phyloP scores from a whole-genome alignment of 2,113 vertebrate genomes.

The Odontophorus gujanensis region DNA sequence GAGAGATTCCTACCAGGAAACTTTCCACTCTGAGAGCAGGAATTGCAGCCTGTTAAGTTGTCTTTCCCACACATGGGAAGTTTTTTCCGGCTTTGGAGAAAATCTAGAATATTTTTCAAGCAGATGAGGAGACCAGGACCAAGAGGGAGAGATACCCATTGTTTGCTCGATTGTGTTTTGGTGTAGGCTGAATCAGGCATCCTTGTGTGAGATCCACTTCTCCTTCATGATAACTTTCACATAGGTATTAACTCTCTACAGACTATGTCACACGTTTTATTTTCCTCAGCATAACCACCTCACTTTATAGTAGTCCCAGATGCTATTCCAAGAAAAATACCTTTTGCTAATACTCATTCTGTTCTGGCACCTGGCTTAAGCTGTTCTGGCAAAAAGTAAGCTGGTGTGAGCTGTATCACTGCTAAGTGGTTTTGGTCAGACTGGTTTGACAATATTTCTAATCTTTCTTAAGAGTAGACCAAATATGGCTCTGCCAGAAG shows the following conservation, averaged over 20 bases:
- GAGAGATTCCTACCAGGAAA: neutral
- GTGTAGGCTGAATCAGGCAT: neutral
- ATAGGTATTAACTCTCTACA: neutral
- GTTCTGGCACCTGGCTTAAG: slow-evolving; percentile 22
- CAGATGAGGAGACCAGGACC: neutral
- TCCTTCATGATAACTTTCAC: neutral
- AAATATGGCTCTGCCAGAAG: slow-evolving; percentile 43
- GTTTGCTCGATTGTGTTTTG: neutral
- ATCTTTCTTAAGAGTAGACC: slow-evolving; percentile 54
- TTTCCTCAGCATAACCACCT: slow-evolving; percentile 20
- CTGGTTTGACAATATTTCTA: slow-evolving; percentile 49
- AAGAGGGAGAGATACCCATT: neutral
- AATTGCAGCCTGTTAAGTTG: neutral
- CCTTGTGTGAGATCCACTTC: neutral
- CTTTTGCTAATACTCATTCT: slow-evolving; percentile 42
- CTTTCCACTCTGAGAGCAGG: neutral
- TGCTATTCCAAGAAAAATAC: slow-evolving; percentile 20
- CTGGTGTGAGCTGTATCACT: slow-evolving; percentile 12
- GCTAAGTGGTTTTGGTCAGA: slow-evolving; percentile 44
- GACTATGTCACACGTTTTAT: neutral
- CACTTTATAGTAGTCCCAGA: neutral
- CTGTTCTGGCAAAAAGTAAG: slow-evolving; percentile 10
- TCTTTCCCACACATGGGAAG: neutral
- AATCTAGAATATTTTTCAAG: neutral
- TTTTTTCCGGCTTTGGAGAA: neutral